phyloP scores from a whole-genome alignment of 2,888 invertebrate genomes.

The Priocnemis perturbator region DNA sequence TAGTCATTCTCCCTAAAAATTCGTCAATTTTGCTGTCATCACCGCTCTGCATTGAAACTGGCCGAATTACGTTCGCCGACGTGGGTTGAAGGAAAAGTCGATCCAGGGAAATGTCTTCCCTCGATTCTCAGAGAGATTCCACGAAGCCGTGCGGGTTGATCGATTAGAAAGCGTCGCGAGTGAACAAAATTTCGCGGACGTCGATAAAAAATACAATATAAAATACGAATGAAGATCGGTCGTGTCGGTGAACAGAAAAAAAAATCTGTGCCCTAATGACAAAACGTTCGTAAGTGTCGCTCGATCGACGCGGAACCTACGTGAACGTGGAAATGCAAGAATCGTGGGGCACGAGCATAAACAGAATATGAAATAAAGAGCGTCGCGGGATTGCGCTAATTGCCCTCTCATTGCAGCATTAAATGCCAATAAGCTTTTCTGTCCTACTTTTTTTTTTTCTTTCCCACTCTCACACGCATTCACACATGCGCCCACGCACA shows the following conservation, averaged over 20 bases:
- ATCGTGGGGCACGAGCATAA: too few relatives aligned
- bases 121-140: background rate
- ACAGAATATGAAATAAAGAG: conserved; percentile 5
- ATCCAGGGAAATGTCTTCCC: too few relatives aligned
- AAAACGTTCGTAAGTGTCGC: background rate
- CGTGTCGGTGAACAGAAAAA: background rate
- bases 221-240: background rate
- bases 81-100: too few relatives aligned
- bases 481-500: conserved; percentile 16
- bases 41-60: too few relatives aligned
- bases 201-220: background rate
- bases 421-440: conserved; percentile 4
- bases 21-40: too few relatives aligned
- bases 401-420: conserved; percentile 4
- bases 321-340: background rate
- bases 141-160: background rate
- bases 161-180: background rate
- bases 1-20: too few relatives aligned
- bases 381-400: background rate
- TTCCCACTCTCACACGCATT: conserved; percentile 14
- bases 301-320: background rate
- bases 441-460: conserved; percentile 1
- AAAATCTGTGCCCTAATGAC: background rate
- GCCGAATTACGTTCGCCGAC: too few relatives aligned
- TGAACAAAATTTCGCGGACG: background rate